phyloP scores from a whole-genome alignment of 2,888 invertebrate genomes.

The Aleiodes alternator region DNA sequence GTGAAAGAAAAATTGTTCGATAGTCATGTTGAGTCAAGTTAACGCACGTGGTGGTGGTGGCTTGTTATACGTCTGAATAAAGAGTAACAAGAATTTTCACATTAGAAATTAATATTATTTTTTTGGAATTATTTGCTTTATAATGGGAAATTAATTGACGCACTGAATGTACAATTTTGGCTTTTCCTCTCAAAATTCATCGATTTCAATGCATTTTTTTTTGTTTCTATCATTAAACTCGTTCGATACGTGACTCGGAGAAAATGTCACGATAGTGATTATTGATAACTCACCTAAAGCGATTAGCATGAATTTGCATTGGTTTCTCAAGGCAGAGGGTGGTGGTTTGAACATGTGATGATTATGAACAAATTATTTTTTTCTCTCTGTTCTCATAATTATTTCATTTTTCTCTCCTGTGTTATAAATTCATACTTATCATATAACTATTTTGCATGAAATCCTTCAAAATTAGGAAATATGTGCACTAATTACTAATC shows the following conservation, averaged over 20 bases:
- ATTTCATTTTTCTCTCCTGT: conserved; percentile 5
- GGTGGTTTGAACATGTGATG: conserved; percentile 3
- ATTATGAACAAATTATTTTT: conserved; percentile 15
- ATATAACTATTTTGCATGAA: conserved; percentile 1
- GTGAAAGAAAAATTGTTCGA: neutral
- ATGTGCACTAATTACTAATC: too few species aligned
- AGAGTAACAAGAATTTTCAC: neutral
- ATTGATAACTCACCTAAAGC: conserved; percentile 23
- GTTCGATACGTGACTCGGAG: neutral
- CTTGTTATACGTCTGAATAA: conserved; percentile 5
- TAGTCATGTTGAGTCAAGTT: neutral
- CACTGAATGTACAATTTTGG: conserved; percentile 7
- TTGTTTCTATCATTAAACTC: neutral
- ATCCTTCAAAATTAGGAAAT: too few species aligned
- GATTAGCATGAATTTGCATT: conserved; percentile 28
- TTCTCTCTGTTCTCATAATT: neutral
- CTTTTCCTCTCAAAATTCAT: neutral
- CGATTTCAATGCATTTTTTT: conserved; percentile 8
- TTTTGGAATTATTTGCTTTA: neutral
- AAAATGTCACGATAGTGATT: conserved; percentile 16
- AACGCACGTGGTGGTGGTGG: neutral
- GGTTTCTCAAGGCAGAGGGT: conserved; percentile 3
- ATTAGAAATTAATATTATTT: neutral
- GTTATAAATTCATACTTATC: neutral
- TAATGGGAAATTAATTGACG: neutral